These are phyloP conservation scores for Phoeniculus purpureus DNA, from an alignment of 2,797 vertebrate species.

Conservation along the genomic window DNA sequence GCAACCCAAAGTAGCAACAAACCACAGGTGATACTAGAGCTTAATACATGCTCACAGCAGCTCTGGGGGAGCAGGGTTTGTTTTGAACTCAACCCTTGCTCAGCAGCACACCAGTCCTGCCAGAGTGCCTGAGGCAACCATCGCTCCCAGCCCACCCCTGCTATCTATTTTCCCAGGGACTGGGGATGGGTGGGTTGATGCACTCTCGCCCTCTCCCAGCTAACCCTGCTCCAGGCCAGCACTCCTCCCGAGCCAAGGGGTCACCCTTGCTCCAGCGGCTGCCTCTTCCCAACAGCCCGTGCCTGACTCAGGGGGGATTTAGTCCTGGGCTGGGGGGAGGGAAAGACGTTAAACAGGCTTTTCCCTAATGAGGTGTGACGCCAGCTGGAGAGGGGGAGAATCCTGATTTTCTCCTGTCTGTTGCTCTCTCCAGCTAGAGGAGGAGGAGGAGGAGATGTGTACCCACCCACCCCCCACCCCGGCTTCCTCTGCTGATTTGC, in stretches of 20 bases:
- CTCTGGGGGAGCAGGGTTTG: fast-evolving
- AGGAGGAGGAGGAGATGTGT: constrained; percentile 35
- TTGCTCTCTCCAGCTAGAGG: constrained; percentile 61
- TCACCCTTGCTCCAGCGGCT: not conserved
- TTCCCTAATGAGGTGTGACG: constrained; percentile 78
- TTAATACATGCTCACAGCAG: not conserved
- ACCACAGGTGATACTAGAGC: not conserved
- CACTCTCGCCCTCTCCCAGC: fast-evolving
- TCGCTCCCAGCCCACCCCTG: not conserved
- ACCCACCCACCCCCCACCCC: not conserved
- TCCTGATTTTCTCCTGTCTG: constrained; percentile 74
- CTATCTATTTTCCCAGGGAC: not conserved
- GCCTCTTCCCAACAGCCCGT: constrained; percentile 58
- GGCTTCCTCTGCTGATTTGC: constrained; percentile 64
- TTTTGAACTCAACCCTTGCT: not conserved
- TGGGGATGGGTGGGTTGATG: not conserved
- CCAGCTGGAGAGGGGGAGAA: constrained; percentile 75
- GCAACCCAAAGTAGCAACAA: not conserved
- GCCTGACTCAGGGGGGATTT: constrained; percentile 65
- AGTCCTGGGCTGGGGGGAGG: constrained; percentile 43
- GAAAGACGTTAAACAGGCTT: constrained; percentile 71
- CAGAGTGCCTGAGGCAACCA: fast-evolving
- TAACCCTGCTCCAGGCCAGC: not conserved
- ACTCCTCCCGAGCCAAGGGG: not conserved
- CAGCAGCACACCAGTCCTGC: not conserved